Percentiles rank a stretch among this genome's conserved stretches.
phyloP scores from a whole-genome alignment of 2,113 vertebrate genomes.

The Odocoileus virginianus region DNA sequence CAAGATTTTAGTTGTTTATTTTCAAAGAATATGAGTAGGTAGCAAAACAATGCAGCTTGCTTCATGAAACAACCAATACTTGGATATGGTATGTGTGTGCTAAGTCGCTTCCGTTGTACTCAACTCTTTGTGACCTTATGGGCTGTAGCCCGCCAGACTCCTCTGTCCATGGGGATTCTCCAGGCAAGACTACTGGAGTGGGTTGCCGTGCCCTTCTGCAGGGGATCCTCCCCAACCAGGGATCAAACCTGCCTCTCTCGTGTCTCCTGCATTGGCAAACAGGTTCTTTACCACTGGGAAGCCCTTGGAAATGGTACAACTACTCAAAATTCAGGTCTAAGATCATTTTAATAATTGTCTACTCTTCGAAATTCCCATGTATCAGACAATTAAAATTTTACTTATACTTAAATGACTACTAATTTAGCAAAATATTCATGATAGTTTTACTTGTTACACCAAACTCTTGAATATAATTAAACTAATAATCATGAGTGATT shows the following conservation, averaged over 20 bases:
- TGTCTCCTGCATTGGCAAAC: background rate
- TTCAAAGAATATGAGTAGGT: background rate
- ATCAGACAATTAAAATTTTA: background rate
- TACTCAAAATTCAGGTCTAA: background rate
- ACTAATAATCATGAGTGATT: background rate
- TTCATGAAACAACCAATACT: background rate
- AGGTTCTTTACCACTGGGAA: background rate
- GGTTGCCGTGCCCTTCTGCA: background rate
- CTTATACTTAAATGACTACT: background rate
- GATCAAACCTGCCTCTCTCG: background rate
- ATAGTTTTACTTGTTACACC: background rate
- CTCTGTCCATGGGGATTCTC: background rate
- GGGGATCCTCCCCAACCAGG: background rate
- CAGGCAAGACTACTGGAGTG: background rate
- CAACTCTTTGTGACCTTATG: background rate
- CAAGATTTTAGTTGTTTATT: slow-evolving; percentile 10
- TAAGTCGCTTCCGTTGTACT: background rate
- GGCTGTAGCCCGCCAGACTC: background rate
- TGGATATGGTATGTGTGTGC: background rate
- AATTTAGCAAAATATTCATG: background rate
- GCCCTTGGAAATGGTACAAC: background rate
- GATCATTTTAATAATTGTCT: background rate
- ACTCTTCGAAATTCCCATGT: background rate
- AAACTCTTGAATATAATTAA: background rate
- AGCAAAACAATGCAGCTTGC: background rate